A percentile compares a stretch with the other conserved stretches of the same genome.
Conservation (phyloP, 1,140 invertebrate species). For the Battus philenor region DNA sequence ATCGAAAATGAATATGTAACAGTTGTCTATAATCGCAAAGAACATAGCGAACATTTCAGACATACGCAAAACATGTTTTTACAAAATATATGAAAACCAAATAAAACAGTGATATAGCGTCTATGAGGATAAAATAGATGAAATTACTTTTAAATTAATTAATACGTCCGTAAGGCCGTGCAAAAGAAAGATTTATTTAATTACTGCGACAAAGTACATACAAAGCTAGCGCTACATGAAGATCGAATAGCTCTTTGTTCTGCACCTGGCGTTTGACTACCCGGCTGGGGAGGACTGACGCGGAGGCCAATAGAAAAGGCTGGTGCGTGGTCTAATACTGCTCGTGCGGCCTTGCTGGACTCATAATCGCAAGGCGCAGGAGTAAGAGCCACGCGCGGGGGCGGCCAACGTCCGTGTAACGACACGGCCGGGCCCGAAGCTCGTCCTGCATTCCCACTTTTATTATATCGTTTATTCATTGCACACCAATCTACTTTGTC, state of each 20-base stretch:
- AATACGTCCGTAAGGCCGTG: too few species aligned
- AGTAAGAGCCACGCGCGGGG: conserved; percentile 82
- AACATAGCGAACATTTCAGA: too few species aligned
- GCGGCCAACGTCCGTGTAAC: conserved; percentile 85
- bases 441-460: conserved; percentile 66
- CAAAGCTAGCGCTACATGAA: conserved; percentile 4
- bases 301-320: conserved; percentile 83
- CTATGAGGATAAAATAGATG: too few species aligned
- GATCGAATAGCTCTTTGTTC: background rate
- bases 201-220: conserved; percentile 5
- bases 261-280: conserved; percentile 58
- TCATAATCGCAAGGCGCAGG: conserved; percentile 91
- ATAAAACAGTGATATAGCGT: too few species aligned
- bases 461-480: conserved; percentile 1
- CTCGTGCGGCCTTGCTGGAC: conserved; percentile 83
- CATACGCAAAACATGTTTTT: too few species aligned
- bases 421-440: conserved; percentile 81
- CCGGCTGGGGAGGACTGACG: conserved; percentile 64
- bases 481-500: too few species aligned
- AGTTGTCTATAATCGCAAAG: too few species aligned
- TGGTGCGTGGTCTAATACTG: conserved; percentile 80
- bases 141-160: too few species aligned
- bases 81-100: too few species aligned
- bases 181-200: too few species aligned
- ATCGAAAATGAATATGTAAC: too few species aligned